A percentile compares a stretch with the other conserved stretches of the same genome.
These are phyloP conservation scores for Naso thynnoides DNA, from an alignment of 2,797 vertebrate species.

Conservation along the genomic window DNA sequence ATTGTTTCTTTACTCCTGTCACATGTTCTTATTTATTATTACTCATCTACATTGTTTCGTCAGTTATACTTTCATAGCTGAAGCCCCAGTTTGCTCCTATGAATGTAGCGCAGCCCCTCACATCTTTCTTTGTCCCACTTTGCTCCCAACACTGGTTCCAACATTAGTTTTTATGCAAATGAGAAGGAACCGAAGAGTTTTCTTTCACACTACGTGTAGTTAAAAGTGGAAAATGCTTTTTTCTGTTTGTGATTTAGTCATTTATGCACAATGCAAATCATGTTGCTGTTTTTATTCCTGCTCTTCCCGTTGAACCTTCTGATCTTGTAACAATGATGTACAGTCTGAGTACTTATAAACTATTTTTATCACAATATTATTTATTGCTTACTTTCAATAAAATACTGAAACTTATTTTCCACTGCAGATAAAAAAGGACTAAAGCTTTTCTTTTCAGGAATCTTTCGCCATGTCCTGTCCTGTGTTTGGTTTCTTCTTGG, in stretches of 20 bases:
- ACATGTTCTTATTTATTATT: conserved; percentile 82
- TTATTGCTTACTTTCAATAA: conserved; percentile 99
- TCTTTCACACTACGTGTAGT: conserved; percentile 51
- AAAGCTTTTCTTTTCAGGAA: conserved; percentile 50
- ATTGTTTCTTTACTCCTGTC: conserved; percentile 65
- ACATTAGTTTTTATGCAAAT: conserved; percentile 25
- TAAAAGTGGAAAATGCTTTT: conserved; percentile 61
- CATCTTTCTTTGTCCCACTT: conserved; percentile 58
- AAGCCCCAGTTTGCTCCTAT: conserved; percentile 65
- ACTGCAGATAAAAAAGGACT: conserved; percentile 88
- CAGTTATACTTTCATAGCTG: conserved; percentile 49
- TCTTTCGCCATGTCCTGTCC: background rate
- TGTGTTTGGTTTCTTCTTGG: background rate
- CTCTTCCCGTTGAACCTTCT: conserved; percentile 77
- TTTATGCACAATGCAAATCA: conserved; percentile 88
- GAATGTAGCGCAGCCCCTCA: conserved; percentile 46
- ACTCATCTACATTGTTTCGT: conserved; percentile 54
- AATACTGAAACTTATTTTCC: conserved; percentile 97
- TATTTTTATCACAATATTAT: conserved; percentile 99
- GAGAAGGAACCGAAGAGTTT: conserved; percentile 64
- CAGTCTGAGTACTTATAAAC: conserved; percentile 96
- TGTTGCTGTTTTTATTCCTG: conserved; percentile 88
- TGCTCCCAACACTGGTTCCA: conserved; percentile 72
- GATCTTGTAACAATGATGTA: conserved; percentile 97
- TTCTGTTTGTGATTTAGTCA: conserved; percentile 79